Percentiles rank a stretch among this genome's conserved stretches.
phyloP scores from a whole-genome alignment of 2,113 vertebrate species.

The Glareola pratincola region DNA sequence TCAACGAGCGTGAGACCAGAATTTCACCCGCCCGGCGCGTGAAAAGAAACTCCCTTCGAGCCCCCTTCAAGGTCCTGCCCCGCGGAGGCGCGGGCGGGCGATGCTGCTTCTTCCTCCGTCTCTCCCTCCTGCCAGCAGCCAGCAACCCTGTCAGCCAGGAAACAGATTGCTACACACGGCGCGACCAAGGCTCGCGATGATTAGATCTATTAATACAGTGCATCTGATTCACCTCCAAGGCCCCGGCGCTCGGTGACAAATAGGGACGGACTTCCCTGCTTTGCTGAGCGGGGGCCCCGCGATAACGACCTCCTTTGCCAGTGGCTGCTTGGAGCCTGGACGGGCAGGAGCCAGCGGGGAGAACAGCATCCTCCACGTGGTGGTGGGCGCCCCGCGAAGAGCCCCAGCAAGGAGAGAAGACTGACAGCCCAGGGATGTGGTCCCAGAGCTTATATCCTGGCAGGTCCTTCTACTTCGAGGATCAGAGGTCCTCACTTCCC shows the following conservation, averaged over 20 bases:
- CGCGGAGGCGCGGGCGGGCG: accelerated
- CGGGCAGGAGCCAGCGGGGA: accelerated
- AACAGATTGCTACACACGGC: slow-evolving; percentile 41
- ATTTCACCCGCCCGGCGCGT: accelerated
- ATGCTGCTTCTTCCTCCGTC: neutral
- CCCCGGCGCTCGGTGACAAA: neutral
- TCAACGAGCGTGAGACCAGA: accelerated
- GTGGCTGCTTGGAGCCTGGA: neutral
- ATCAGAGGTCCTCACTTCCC: accelerated
- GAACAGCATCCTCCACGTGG: accelerated
- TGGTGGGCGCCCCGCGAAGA: neutral
- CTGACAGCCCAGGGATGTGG: accelerated
- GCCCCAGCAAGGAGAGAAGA: neutral
- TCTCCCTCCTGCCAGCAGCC: neutral
- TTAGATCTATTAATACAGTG: slow-evolving; percentile 37
- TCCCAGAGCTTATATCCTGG: neutral
- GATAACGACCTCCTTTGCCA: neutral
- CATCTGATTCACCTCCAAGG: slow-evolving; percentile 52
- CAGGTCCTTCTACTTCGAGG: neutral
- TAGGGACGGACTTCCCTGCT: neutral
- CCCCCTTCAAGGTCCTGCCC: neutral
- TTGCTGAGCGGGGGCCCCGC: neutral
- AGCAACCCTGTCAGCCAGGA: slow-evolving; percentile 19
- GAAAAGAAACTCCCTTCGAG: neutral
- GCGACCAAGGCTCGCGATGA: slow-evolving; percentile 43